Evolutionary conservation across 2,797 vertebrate species (phyloP).

Genomic region (Labroides dimidiatus): DNA sequence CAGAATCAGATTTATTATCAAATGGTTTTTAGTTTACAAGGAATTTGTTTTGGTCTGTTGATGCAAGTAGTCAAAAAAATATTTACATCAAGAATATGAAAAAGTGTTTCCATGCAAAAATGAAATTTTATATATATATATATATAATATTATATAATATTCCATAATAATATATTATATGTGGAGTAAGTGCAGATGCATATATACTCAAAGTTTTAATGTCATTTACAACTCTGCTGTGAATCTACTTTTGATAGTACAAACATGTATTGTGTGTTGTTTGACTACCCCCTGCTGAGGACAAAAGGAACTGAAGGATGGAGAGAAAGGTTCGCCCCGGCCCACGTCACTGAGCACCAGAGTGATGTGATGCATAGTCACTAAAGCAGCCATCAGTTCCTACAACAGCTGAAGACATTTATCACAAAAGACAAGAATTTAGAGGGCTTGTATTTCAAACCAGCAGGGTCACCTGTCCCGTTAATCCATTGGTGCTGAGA

Average conservation of each 20-base stretch:
- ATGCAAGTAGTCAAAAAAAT: no score
- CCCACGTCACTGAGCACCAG: constrained; percentile 19
- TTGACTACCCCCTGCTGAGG: constrained; percentile 76
- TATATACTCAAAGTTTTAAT: background rate
- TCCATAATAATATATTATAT: no score
- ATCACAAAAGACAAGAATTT: constrained; percentile 45
- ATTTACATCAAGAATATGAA: no score
- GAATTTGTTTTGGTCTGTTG: no score
- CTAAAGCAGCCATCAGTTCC: constrained; percentile 33
- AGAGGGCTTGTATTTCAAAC: constrained; percentile 30
- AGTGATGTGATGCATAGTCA: constrained; percentile 19
- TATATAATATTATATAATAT: no score
- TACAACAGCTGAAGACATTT: constrained; percentile 10
- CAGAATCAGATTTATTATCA: no score
- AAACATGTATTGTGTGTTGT: constrained; percentile 36
- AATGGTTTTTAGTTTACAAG: no score
- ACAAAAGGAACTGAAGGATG: constrained; percentile 57
- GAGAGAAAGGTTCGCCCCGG: background rate
- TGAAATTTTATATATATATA: no score
- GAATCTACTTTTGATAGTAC: background rate
- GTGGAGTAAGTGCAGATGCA: background rate
- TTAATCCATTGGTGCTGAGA: constrained; percentile 37
- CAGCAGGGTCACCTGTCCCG: constrained; percentile 31
- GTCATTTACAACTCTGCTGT: background rate
- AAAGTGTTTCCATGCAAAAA: no score